Base-by-base conservation (phyloP, 2,888 invertebrate genomes). In the Melikaiella ostensackeni region DNA sequence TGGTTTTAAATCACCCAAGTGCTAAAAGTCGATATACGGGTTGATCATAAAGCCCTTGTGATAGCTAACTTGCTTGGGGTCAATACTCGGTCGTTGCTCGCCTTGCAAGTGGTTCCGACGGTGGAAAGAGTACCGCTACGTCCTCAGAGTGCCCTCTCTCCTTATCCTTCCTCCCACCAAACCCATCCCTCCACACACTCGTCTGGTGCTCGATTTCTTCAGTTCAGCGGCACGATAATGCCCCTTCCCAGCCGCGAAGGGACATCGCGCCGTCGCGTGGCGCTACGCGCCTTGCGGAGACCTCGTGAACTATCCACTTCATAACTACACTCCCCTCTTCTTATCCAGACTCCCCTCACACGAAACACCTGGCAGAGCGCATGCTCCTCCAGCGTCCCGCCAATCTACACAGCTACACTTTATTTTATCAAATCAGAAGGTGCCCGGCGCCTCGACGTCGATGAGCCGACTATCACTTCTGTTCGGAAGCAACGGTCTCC, bases 101-200 rank as follows among this genome's bases (percentile, higher is more conserved):
- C 82, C 85, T 87, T 81, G 88, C 88, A 85, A 87, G 87, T 87
- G 84, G 82, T 86, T 86, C 82, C 84, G 84, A 80, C 84, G 80
- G 86, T 86, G 83, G 88, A 90, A 88, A 87, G 90, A 91, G 88
- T 91, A 91, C 91, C 91, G 91, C 91, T 88, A 89, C 87, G 87
- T 86, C 83, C 87, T 84, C 88, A 85, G 81, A 42, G 42, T 59
- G 24, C 77, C 79, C 80, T 78, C 78, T 73, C 78, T 75, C 78
- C 78, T 75, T 78, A 77, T 75, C 78, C 63, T 64, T 50, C 70
- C 73, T 64, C 75, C 63, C 75, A 62, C 80, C 64, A 79, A 83
- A 62, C 80, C 66, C 33, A 33, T 79, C 79, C 50, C 64, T 80
- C 63, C 79, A 78, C 77, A 80, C 79, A 78, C 75, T 77, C 66